A percentile compares a stretch with the other conserved stretches of the same genome.
These are phyloP conservation scores for Hyles vespertilio DNA, from an alignment of 1,140 invertebrate genomes.

Conservation along the genomic window DNA sequence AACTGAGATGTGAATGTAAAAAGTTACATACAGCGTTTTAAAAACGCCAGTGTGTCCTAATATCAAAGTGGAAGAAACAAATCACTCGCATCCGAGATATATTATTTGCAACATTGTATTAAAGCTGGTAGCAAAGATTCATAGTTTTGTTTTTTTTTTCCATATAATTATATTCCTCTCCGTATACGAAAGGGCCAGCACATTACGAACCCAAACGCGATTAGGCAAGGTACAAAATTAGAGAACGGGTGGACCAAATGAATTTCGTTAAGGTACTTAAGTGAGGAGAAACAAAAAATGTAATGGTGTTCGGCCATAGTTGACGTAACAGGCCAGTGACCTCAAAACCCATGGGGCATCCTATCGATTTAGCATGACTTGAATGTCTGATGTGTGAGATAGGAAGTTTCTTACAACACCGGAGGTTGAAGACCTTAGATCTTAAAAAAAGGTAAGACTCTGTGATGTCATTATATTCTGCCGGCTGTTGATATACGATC, in stretches of 20 bases:
- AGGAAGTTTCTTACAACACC: conserved; percentile 13
- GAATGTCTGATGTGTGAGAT: conserved; percentile 26
- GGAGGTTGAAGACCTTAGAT: conserved; percentile 15
- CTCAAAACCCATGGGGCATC: conserved; percentile 34
- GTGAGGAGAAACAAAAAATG: conserved; percentile 46
- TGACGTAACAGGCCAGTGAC: conserved; percentile 53
- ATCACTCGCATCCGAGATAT: conserved; percentile 6
- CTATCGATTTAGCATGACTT: conserved; percentile 40
- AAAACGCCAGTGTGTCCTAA: too few species aligned
- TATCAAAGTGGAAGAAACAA: conserved; percentile 1
- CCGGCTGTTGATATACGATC: too few species aligned
- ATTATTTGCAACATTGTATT: conserved; percentile 12
- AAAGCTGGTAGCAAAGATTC: conserved; percentile 11
- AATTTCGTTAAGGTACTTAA: conserved; percentile 12
- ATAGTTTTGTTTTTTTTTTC: conserved; percentile 7
- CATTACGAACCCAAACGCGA: neutral
- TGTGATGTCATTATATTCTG: conserved; percentile 5
- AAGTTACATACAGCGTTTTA: too few species aligned
- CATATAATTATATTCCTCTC: conserved; percentile 1
- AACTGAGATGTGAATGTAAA: too few species aligned
- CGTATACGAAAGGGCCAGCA: neutral
- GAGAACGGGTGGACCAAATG: neutral
- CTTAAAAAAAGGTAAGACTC: conserved; percentile 11
- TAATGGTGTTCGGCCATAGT: conserved; percentile 45
- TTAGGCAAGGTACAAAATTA: conserved; percentile 4